These are phyloP conservation scores for Eriosoma lanigerum DNA, from an alignment of 1,140 invertebrate genomes.

Conservation along the genomic window DNA sequence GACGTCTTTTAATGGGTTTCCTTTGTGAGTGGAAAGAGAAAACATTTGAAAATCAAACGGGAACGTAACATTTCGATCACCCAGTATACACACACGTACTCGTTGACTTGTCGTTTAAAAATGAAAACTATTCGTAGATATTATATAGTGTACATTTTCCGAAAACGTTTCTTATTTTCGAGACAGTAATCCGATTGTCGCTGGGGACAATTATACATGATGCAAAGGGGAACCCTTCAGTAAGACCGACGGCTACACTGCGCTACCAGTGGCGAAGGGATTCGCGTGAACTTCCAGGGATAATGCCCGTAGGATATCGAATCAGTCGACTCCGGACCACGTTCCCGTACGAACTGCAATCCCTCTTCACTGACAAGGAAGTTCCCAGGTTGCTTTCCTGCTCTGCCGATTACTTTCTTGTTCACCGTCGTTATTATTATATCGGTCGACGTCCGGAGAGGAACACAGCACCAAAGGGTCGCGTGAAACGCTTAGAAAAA, in stretches of 20 bases:
- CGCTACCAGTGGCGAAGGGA: neutral
- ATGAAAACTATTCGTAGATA: no score
- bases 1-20: no score
- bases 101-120: no score
- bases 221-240: neutral
- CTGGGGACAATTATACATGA: neutral
- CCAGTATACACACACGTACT: no score
- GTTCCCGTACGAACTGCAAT: neutral
- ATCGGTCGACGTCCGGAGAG: no score
- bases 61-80: no score
- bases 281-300: neutral
- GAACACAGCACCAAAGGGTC: no score
- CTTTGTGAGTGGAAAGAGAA: no score
- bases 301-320: constrained; percentile 19
- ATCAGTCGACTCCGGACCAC: constrained; percentile 38
- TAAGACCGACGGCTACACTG: neutral
- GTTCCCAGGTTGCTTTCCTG: neutral
- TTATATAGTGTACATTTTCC: no score
- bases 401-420: neutral
- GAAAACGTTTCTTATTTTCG: neutral
- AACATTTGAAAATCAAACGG: no score
- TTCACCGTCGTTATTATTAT: no score
- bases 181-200: neutral
- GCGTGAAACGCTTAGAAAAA: no score
- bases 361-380: neutral